Evolutionary conservation across 1,140 invertebrate species (phyloP).

Genomic region (Drosophila chauvacae): DNA sequence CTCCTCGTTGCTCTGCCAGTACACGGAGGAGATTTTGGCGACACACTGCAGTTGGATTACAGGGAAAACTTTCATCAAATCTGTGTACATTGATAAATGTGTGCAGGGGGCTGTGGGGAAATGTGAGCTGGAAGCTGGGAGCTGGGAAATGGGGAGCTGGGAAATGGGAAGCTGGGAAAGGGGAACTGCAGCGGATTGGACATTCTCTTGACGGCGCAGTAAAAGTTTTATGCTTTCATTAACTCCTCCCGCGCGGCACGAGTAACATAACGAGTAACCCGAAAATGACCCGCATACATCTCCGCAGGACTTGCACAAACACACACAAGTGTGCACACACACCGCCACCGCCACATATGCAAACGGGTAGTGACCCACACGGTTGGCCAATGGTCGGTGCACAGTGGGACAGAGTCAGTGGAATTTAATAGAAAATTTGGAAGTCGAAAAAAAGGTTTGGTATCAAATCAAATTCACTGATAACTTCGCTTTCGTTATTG

Average conservation of each 20-base stretch:
- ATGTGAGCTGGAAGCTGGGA: constrained; percentile 17
- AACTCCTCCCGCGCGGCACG: constrained; percentile 57
- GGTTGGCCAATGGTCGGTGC: constrained; percentile 2
- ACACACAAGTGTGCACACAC: constrained; percentile 19
- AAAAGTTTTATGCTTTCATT: constrained; percentile 83
- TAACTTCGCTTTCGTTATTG: background rate
- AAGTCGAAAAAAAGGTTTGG: too few relatives aligned
- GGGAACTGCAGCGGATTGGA: constrained; percentile 12
- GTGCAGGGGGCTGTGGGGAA: constrained; percentile 8
- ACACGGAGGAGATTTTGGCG: constrained; percentile 93
- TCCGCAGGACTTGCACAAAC: constrained; percentile 26
- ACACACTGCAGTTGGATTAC: constrained; percentile 87
- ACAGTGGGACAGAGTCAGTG: constrained; percentile 5
- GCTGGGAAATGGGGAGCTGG: background rate
- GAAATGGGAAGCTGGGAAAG: background rate
- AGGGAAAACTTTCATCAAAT: constrained; percentile 64
- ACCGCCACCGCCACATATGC: constrained; percentile 44
- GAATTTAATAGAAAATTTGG: background rate
- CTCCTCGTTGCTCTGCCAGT: constrained; percentile 93
- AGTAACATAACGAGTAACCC: constrained; percentile 52
- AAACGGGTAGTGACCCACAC: constrained; percentile 44
- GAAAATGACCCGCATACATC: constrained; percentile 61
- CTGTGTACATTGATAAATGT: constrained; percentile 53
- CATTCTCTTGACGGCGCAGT: constrained; percentile 60
- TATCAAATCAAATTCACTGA: background rate